Base-by-base conservation (phyloP, 1,140 invertebrate genomes). In the Muscidifurax raptorellus region DNA sequence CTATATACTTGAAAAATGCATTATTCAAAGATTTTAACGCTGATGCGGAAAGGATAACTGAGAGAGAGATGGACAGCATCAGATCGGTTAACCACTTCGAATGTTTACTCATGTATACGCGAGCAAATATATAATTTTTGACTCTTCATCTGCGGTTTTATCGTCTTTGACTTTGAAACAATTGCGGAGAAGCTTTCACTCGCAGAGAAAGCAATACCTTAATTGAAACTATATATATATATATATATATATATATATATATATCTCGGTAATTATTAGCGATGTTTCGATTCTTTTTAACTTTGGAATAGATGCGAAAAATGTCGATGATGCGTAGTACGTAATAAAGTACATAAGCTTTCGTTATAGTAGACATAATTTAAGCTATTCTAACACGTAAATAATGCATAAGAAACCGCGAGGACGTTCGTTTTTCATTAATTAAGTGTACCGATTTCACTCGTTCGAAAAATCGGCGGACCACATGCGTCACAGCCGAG, bases 401-500 rank as follows among this genome's bases (percentile, higher is more conserved):
- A 52, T 13, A 52, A 52, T 52, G 18, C 47, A 0, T n/a, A n/a
- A n/a, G n/a, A n/a, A n/a, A n/a, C n/a, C 47, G 47, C 15, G 47
- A 52, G 18, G 0, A 22, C 47, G 47, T 52, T 82, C 81, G 82
- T 59, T 72, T 18, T 72, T 22, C 64, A 27, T 25, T 27, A 67
- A 69, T n/a, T 69, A 22, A 13, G 7, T 9, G 12, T 40, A 40
- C 71, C 71, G 71, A 74, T 74, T 74, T 74, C 71, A 40, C 32
- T 74, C 30, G 71, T 15, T 28, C 71, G 32, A 74, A 74, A 40
- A 74, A 74, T 28, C 66, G 27, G 3, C 52, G n/a, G 52, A 18
- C 18, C 2, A n/a, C 30, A 10, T 10, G 80, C n/a, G 80, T 72
- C 78, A 67, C 18, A 52, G n/a, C 69, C 44, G 47, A 44, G 84